Conservation (phyloP, 2,797 vertebrate species). For the Aselliscus stoliczkanus region DNA sequence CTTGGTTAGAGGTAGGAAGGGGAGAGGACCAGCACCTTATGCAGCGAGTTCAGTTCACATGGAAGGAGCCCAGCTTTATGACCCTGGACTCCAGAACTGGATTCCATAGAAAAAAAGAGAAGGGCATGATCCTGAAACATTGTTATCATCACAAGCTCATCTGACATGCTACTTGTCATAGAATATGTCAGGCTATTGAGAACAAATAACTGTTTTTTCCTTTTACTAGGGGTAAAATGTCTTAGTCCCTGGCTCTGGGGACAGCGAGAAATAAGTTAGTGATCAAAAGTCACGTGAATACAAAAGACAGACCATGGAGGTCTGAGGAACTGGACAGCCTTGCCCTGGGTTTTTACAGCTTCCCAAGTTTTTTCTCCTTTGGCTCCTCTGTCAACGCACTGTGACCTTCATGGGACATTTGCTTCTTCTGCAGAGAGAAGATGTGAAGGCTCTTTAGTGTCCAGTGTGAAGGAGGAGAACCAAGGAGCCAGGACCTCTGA, state of each 20-base stretch:
- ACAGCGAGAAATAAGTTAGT: neutral
- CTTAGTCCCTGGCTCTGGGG: neutral
- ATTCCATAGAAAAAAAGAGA: neutral
- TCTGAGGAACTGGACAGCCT: neutral
- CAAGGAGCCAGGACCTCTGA: neutral
- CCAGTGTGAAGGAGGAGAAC: neutral
- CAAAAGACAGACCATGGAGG: neutral
- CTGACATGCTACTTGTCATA: neutral
- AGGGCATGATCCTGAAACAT: neutral
- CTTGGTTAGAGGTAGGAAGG: neutral
- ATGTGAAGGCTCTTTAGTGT: neutral
- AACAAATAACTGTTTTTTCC: neutral
- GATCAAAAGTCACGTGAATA: neutral
- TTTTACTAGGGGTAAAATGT: neutral
- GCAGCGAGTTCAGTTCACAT: neutral
- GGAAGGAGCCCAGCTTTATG: neutral
- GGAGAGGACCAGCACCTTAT: neutral
- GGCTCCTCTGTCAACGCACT: neutral
- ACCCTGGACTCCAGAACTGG: neutral
- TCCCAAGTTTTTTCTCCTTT: neutral
- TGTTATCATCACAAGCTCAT: neutral
- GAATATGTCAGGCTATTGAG: neutral
- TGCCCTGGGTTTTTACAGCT: neutral
- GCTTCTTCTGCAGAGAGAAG: neutral
- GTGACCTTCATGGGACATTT: neutral